Conservation (phyloP, 2,797 vertebrate genomes). For the Ptychobarbus kaznakovi region DNA sequence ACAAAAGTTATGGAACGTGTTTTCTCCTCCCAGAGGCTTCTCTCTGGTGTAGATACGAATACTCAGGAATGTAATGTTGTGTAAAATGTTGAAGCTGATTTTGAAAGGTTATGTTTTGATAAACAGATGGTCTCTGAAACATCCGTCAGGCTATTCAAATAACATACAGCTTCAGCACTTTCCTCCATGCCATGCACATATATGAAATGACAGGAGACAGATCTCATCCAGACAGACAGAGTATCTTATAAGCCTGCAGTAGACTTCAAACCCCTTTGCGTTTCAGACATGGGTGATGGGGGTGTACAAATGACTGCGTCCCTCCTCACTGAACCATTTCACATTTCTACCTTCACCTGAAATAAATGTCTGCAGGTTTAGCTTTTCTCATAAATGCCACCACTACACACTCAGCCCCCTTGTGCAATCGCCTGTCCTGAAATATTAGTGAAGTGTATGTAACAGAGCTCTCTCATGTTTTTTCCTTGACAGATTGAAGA, state of each 20-base stretch:
- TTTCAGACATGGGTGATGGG: slow-evolving; percentile 45
- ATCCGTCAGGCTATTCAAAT: slow-evolving; percentile 13
- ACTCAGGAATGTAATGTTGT: neutral
- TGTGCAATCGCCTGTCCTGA: slow-evolving; percentile 2
- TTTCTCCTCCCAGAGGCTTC: neutral
- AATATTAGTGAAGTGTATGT: slow-evolving; percentile 41
- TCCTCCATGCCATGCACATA: slow-evolving; percentile 2
- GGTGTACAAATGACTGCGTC: slow-evolving; percentile 30
- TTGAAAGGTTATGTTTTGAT: slow-evolving; percentile 38
- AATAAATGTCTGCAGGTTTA: slow-evolving; percentile 48
- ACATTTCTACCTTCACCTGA: slow-evolving; percentile 49
- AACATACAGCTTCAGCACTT: slow-evolving; percentile 25
- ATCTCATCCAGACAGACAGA: slow-evolving; percentile 46
- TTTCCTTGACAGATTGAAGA: slow-evolving; percentile 83
- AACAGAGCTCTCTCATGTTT: slow-evolving; percentile 5
- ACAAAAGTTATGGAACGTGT: neutral
- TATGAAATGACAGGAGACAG: slow-evolving; percentile 1
- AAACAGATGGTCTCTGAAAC: slow-evolving; percentile 23
- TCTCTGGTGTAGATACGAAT: neutral
- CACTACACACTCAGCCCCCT: neutral
- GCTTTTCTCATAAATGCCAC: slow-evolving; percentile 28
- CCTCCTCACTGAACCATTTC: slow-evolving; percentile 47
- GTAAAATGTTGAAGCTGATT: slow-evolving; percentile 13
- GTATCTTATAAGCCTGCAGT: slow-evolving; percentile 8
- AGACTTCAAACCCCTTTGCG: slow-evolving; percentile 7